Conservation (phyloP, 1,140 invertebrate species). For the Atta colombica region DNA sequence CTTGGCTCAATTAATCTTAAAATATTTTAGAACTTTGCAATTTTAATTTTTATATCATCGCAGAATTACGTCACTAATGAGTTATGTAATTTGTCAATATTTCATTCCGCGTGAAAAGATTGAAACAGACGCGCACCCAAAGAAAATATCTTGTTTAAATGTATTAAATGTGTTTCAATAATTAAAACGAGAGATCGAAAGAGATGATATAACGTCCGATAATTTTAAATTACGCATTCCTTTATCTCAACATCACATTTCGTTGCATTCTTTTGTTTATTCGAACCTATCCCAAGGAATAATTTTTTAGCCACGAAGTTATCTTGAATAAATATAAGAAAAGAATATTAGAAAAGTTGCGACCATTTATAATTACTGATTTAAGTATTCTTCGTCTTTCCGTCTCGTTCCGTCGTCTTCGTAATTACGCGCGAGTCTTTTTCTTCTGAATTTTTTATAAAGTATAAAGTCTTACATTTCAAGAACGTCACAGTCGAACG, state of each 20-base stretch:
- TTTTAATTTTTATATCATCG: constrained; percentile 1
- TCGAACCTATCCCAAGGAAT: not conserved
- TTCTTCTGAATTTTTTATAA: not conserved
- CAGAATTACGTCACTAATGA: not conserved
- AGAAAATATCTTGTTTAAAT: constrained; percentile 1
- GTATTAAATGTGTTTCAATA: not conserved
- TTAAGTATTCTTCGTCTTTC: not conserved
- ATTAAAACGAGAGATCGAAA: not conserved
- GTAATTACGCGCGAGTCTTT: constrained; percentile 27
- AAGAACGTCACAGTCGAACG: not conserved
- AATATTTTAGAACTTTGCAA: not conserved
- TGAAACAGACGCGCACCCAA: not conserved
- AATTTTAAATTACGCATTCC: constrained; percentile 2
- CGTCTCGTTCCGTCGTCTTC: not conserved
- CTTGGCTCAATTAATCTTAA: constrained; percentile 1
- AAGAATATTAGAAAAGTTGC: constrained; percentile 56
- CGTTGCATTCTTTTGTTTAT: constrained; percentile 18
- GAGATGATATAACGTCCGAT: not conserved
- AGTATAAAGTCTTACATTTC: constrained; percentile 13
- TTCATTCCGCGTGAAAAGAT: not conserved
- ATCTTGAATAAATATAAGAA: constrained; percentile 30
- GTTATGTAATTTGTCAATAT: not conserved
- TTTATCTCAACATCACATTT: not conserved
- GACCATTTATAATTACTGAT: constrained; percentile 22
- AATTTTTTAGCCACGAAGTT: not conserved